phyloP scores from a whole-genome alignment of 1,140 invertebrate species.

The Drosophila cardini region DNA sequence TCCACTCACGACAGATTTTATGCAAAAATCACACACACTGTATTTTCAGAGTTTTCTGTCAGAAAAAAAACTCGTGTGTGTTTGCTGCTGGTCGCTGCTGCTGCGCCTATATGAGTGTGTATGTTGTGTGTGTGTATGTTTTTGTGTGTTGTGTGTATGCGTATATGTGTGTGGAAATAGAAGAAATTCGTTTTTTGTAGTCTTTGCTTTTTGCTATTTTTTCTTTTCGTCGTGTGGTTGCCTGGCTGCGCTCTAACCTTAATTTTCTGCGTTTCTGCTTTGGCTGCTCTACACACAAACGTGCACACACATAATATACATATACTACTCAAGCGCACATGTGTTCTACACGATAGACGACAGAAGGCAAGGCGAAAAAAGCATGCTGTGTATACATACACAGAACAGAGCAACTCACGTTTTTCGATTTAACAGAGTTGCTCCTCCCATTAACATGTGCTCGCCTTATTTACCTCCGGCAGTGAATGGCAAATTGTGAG shows the following conservation, averaged over 20 bases:
- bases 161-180: constrained; percentile 29
- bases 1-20: constrained; percentile 49
- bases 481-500: constrained; percentile 50
- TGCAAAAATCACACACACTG: constrained; percentile 48
- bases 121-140: constrained; percentile 25
- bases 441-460: background rate
- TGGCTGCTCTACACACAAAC: constrained; percentile 71
- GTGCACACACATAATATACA: constrained; percentile 53
- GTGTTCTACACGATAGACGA: constrained; percentile 59
- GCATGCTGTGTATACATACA: constrained; percentile 78
- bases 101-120: constrained; percentile 36
- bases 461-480: constrained; percentile 7
- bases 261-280: constrained; percentile 83
- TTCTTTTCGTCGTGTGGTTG: constrained; percentile 71
- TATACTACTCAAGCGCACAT: constrained; percentile 62
- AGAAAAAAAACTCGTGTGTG: constrained; percentile 51
- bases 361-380: constrained; percentile 47
- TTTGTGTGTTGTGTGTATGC: constrained; percentile 36
- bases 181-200: constrained; percentile 48
- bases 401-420: constrained; percentile 78
- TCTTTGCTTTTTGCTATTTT: constrained; percentile 56
- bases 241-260: constrained; percentile 82
- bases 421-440: constrained; percentile 52
- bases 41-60: constrained; percentile 41
- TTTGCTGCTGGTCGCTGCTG: constrained; percentile 35